phyloP scores from a whole-genome alignment of 2,113 vertebrate species.

The Oreotrochilus melanogaster region DNA sequence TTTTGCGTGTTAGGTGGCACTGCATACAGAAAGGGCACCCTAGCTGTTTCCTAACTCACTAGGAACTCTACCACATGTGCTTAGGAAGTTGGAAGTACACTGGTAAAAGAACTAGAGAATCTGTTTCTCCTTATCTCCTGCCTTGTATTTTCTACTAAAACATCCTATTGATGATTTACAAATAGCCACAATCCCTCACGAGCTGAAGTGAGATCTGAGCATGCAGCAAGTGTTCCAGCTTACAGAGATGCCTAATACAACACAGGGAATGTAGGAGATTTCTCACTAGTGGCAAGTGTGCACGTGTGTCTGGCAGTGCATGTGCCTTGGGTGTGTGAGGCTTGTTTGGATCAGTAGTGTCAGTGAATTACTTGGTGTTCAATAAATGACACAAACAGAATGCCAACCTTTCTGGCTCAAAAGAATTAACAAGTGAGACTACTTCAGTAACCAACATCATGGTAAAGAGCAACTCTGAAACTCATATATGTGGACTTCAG shows the following conservation, averaged over 20 bases:
- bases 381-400: background rate
- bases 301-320: accelerated
- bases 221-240: background rate
- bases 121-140: background rate
- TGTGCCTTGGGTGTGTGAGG: background rate
- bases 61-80: background rate
- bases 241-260: background rate
- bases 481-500: background rate
- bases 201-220: background rate
- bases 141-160: background rate
- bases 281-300: background rate
- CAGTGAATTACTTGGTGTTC: background rate
- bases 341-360: background rate
- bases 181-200: background rate
- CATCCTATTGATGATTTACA: background rate
- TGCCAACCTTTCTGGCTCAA: background rate
- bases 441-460: background rate
- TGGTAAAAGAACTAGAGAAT: background rate
- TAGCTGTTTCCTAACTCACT: background rate
- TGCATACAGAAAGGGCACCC: background rate
- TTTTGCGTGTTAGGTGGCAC: background rate
- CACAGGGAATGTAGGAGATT: background rate
- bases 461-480: background rate
- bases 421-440: background rate
- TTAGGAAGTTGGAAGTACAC: background rate